Conservation (phyloP, 1,140 invertebrate species). For the Drosophila melanica region DNA sequence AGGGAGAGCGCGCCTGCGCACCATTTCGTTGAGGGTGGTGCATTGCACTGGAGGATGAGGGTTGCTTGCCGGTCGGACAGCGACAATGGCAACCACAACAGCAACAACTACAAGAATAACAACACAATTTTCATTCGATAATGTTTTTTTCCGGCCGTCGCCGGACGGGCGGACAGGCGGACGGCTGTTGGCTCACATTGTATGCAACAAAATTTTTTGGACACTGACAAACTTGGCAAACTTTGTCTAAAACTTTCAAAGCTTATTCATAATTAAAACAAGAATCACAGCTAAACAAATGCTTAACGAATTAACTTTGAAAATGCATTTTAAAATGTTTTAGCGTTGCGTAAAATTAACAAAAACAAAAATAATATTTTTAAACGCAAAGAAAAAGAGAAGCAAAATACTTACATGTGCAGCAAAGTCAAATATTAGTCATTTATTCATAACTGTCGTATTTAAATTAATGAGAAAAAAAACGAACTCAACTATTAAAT, state of each 20-base stretch:
- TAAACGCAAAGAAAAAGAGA: conserved; percentile 56
- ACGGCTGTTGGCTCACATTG: conserved; percentile 47
- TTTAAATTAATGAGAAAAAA: conserved; percentile 57
- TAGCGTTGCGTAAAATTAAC: conserved; percentile 68
- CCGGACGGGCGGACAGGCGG: not conserved
- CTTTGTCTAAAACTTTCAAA: conserved; percentile 75
- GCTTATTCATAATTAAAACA: conserved; percentile 60
- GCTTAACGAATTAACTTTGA: conserved; percentile 74
- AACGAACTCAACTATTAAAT: conserved; percentile 25
- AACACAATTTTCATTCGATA: conserved; percentile 43
- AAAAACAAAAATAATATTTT: conserved; percentile 50
- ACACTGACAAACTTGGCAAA: conserved; percentile 62
- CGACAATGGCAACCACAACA: conserved; percentile 30
- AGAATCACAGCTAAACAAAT: conserved; percentile 38
- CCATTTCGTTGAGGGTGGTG: conserved; percentile 13
- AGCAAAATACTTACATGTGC: conserved; percentile 50
- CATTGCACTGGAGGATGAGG: conserved; percentile 41
- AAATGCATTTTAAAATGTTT: conserved; percentile 82
- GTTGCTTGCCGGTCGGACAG: conserved; percentile 60
- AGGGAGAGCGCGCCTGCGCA: conserved; percentile 37
- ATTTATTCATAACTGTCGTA: conserved; percentile 77
- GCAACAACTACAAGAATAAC: conserved; percentile 30
- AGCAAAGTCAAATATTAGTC: conserved; percentile 68
- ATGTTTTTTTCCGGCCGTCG: conserved; percentile 36
- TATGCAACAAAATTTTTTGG: conserved; percentile 64